Base-by-base conservation (phyloP, 2,113 vertebrate species). In the Ovibos moschatus region DNA sequence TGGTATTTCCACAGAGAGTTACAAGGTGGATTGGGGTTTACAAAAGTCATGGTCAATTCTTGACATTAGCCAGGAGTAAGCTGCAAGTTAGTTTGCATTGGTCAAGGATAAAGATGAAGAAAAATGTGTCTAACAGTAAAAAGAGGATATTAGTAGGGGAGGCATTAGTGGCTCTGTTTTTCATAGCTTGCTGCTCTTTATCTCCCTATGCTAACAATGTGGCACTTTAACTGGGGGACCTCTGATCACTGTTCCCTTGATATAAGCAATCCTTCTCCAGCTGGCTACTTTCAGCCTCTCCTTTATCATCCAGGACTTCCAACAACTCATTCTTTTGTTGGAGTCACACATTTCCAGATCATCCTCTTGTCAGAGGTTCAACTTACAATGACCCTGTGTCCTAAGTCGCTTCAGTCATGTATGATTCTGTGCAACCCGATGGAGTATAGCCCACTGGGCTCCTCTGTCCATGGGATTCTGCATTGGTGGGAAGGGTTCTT, bases 101-200 rank as follows among this genome's bases (percentile, higher is more conserved):
- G 14, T 43, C 47, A 64, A 58, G 62, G 40, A 76, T 60, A 85
- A 76, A 84, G 89, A 45, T 45, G 16, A 95, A 94, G 62, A 58
- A 95, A 81, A 81, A 67, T 21, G 12, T 6, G 4, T 23, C 15
- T 43, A 23, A 58, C 2, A 14, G 45, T 51, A 10, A 40, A 87
- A 67, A 93, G 58, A 71, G 9, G 2, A 51, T 45, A 67, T 62
- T 78, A 33, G 28, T 43, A 28, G 21, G 5, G n/a, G 45, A 27
- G 47, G 33, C 1, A 25, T 67, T 11, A 15, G 33, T 76, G 23
- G 15, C 30, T 71, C 62, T 9, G 40, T 60, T 60, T 86, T 27
- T 6, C 30, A 25, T 30, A 85, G 55, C 16, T 87, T 67, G 13
- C 27, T 83, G 7, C 16, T 53, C 3, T 6, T 30, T 83, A 5